These are phyloP conservation scores for Chrysolina oricalcia DNA, from an alignment of 2,888 invertebrate species.

Conservation along the genomic window DNA sequence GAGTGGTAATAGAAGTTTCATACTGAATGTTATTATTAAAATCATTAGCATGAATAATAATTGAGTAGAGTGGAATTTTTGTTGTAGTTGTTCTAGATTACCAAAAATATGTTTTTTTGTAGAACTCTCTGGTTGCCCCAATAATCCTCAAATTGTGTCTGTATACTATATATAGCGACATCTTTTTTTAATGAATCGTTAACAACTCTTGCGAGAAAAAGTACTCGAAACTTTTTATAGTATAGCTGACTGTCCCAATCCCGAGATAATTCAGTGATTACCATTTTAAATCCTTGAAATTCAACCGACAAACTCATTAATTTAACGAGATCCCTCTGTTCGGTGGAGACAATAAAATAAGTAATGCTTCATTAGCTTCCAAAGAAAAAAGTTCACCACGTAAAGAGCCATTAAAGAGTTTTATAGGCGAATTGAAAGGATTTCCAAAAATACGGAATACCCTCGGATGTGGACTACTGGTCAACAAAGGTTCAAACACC, in stretches of 20 bases:
- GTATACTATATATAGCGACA: too few species aligned
- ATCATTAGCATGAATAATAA: too few species aligned
- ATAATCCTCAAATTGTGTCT: too few species aligned
- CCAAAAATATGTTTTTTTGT: too few species aligned
- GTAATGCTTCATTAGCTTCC: slow-evolving; percentile 17
- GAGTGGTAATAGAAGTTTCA: too few species aligned
- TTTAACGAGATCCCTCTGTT: slow-evolving; percentile 21
- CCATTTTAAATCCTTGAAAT: neutral
- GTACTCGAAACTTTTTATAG: neutral
- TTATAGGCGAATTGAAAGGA: slow-evolving; percentile 28
- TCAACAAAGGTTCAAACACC: slow-evolving; percentile 46
- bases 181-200: neutral
- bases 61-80: too few species aligned
- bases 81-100: too few species aligned
- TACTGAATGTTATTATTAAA: too few species aligned
- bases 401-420: slow-evolving; percentile 26
- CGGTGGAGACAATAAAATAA: slow-evolving; percentile 14
- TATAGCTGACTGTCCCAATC: neutral
- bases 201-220: neutral
- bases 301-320: slow-evolving; percentile 10
- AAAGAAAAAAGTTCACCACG: slow-evolving; percentile 23
- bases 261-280: slow-evolving; percentile 9
- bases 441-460: slow-evolving; percentile 37
- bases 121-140: too few species aligned
- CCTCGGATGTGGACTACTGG: slow-evolving; percentile 29